Percentiles rank a stretch among this genome's conserved stretches.
Conservation (phyloP, 2,797 vertebrate species). For the Octomys mimax region DNA sequence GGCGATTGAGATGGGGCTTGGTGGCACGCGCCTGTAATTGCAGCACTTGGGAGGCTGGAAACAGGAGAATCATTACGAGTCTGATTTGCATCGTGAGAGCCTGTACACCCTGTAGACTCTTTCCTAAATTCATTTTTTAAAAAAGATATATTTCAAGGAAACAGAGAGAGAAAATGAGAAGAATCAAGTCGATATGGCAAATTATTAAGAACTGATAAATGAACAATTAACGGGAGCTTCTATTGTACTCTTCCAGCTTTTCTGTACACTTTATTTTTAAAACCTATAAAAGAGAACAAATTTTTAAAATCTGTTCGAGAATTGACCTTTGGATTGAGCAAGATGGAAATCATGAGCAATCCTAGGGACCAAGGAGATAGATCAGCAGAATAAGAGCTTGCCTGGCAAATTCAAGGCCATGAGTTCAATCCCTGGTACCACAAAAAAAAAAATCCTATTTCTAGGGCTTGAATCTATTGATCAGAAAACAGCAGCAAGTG, state of each 20-base stretch:
- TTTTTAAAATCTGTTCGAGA: slow-evolving; percentile 5
- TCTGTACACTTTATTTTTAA: slow-evolving; percentile 9
- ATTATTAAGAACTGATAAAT: neutral
- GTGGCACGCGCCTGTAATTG: too few relatives aligned
- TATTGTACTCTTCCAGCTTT: slow-evolving; percentile 1
- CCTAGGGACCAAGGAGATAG: too few relatives aligned
- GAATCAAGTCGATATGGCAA: neutral
- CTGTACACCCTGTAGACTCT: too few relatives aligned
- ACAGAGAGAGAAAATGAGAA: neutral
- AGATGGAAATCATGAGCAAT: neutral
- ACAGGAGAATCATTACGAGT: too few relatives aligned
- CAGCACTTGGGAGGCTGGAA: too few relatives aligned
- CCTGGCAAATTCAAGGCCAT: too few relatives aligned
- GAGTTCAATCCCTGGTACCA: too few relatives aligned
- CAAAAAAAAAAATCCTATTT: neutral
- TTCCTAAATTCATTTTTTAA: too few relatives aligned
- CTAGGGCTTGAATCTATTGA: neutral
- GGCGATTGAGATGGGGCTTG: too few relatives aligned
- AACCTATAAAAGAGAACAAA: neutral
- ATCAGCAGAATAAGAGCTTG: too few relatives aligned
- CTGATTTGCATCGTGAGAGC: too few relatives aligned
- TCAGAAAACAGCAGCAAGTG: neutral
- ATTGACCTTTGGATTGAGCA: neutral
- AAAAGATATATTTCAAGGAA: slow-evolving; percentile 11
- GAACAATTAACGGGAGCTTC: neutral